Percentiles rank a stretch among this genome's conserved stretches.
These are phyloP conservation scores for Anhinga rufa DNA, from an alignment of 2,113 vertebrate species.

Conservation along the genomic window DNA sequence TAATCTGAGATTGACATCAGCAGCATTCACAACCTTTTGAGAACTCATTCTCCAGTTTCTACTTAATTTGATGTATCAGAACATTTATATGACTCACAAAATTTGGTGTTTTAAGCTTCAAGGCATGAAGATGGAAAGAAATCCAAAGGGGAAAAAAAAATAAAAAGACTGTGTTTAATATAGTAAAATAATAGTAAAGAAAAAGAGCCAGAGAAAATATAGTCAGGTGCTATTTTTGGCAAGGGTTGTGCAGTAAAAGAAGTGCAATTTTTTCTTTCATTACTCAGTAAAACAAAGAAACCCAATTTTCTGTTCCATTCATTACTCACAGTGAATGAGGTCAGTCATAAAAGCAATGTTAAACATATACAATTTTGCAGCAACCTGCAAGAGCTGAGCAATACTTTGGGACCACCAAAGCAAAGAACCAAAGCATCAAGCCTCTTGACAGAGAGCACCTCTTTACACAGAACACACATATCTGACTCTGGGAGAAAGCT, in stretches of 20 bases:
- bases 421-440: background rate
- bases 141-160: constrained; percentile 15
- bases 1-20: constrained; percentile 64
- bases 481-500: background rate
- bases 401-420: background rate
- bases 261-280: background rate
- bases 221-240: constrained; percentile 17
- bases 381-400: background rate
- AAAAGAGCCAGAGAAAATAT: constrained; percentile 36
- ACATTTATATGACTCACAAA: constrained; percentile 67
- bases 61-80: constrained; percentile 66
- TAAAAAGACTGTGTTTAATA: constrained; percentile 45
- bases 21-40: constrained; percentile 61
- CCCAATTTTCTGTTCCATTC: constrained; percentile 11
- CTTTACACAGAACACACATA: background rate
- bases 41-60: constrained; percentile 56
- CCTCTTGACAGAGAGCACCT: background rate
- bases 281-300: constrained; percentile 17
- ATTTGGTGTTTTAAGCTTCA: constrained; percentile 34
- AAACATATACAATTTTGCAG: background rate
- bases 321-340: background rate
- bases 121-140: constrained; percentile 18
- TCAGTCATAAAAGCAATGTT: background rate
- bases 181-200: constrained; percentile 47
- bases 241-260: constrained; percentile 14